Percentiles rank a stretch among this genome's conserved stretches.
Conservation (phyloP, 2,797 vertebrate genomes). For the Cephalopachus bancanus region DNA sequence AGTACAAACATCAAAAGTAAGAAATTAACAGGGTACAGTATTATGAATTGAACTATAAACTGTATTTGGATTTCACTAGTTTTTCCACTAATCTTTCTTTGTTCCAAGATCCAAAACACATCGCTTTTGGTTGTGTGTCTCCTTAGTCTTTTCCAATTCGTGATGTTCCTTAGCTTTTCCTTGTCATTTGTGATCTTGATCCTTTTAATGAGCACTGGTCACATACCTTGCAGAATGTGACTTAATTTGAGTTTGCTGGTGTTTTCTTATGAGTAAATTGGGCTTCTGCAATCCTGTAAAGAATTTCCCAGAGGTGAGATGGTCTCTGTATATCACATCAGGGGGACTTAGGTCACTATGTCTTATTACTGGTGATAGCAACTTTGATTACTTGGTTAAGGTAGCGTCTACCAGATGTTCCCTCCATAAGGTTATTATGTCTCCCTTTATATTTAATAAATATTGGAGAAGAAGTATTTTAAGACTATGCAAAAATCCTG, state of each 20-base stretch:
- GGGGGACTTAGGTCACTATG: not conserved
- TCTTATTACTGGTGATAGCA: not conserved
- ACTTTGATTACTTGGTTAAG: not conserved
- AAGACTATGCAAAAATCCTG: constrained; percentile 6
- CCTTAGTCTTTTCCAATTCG: not conserved
- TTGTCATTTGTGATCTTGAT: not conserved
- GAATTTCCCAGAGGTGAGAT: not conserved
- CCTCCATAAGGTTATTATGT: constrained; percentile 3
- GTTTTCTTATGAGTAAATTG: not conserved
- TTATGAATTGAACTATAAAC: not conserved
- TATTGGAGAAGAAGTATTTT: not conserved
- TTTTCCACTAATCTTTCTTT: not conserved
- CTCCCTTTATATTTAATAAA: not conserved
- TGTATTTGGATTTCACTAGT: not conserved
- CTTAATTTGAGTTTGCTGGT: not conserved
- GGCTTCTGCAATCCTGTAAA: not conserved
- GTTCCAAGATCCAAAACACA: not conserved
- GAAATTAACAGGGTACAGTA: not conserved
- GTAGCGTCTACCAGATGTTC: not conserved
- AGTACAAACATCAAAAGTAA: not conserved
- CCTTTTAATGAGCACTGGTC: not conserved
- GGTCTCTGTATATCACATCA: not conserved
- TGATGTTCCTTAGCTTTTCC: not conserved
- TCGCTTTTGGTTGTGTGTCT: not conserved
- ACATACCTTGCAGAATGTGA: not conserved